A percentile compares a stretch with the other conserved stretches of the same genome.
These are phyloP conservation scores for Poeciliopsis turneri DNA, from an alignment of 2,797 vertebrate species.

Conservation along the genomic window DNA sequence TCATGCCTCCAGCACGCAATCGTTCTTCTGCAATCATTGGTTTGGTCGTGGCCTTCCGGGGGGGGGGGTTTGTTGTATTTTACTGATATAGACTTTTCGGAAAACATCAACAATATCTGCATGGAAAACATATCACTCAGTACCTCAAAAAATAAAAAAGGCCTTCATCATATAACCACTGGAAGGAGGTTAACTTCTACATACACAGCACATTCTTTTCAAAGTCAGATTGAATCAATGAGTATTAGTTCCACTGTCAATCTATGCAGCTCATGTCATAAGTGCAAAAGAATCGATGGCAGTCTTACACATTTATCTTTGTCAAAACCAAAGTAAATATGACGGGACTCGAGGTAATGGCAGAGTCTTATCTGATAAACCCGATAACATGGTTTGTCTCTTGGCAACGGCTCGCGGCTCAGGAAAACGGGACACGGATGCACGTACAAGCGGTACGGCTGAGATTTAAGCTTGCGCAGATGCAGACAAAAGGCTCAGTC, in stretches of 20 bases:
- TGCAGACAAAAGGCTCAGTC: slow-evolving; percentile 28
- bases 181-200: not conserved
- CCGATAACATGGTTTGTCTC: slow-evolving; percentile 51
- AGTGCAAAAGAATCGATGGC: slow-evolving; percentile 36
- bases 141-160: not conserved
- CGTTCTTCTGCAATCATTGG: not conserved
- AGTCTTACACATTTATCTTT: slow-evolving; percentile 58
- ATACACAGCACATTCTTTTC: not conserved
- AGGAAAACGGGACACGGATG: slow-evolving; percentile 32
- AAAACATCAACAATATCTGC: not conserved
- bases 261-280: slow-evolving; percentile 11
- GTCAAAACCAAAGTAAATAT: slow-evolving; percentile 62
- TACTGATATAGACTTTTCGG: not conserved
- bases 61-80: not conserved
- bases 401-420: slow-evolving; percentile 29
- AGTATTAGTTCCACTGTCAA: not conserved
- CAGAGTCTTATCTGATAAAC: slow-evolving; percentile 71
- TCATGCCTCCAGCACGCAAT: not conserved
- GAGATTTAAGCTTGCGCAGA: not conserved
- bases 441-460: slow-evolving; percentile 11
- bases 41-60: no score
- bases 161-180: not conserved
- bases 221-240: not conserved
- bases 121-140: not conserved
- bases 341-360: slow-evolving; percentile 26